Base-by-base conservation (phyloP, 2,888 invertebrate species). In the Ceriagrion tenellum region DNA sequence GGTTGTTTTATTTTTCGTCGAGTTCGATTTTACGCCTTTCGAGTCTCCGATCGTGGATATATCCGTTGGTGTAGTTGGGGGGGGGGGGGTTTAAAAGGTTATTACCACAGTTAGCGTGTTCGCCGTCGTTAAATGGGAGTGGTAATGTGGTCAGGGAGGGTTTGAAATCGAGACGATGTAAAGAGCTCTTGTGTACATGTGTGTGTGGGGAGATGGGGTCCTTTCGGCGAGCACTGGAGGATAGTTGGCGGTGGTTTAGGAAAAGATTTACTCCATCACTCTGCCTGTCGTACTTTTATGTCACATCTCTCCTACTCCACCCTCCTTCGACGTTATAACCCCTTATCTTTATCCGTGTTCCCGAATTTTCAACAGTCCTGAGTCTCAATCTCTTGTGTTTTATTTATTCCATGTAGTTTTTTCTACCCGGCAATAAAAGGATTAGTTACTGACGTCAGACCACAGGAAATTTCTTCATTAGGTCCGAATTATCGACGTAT, bases 91-190 rank as follows among this genome's bases (percentile, higher is more conserved):
- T 81, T 81, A 30, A 81, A 81, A 81, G 81, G 81, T 81, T 81
- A 81, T 81, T 81, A 81, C 81, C 81, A 26, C 35, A 16, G 81
- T 81, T 35, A 81, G 81, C 81, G 81, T 81, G 81, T 81, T 81
- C 26, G 30, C 13, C 81, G 81, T 81, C 81, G 81, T 81, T 81
- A 81, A 81, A 35, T 81, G 30, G 30, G 81, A 81, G 81, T 81
- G 81, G 30, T 81, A 81, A 81, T 81, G 81, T 81, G 81, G 81
- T 81, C 81, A 18, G 81, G 81, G 81, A 81, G 35, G 81, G 30
- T 16, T 81, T 81, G 81, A 81, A 81, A 81, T 81, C 81, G 81
- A 81, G 81, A 81, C 16, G 81, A 35, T 18, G n/a, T 81, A 81
- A 81, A 81, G 81, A 81, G 16, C 81, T n/a, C 35, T 30, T 18